Evolutionary conservation across 2,888 invertebrate genomes (phyloP), one percentile per base, ranked within the genome.

Genomic region (Apamea anceps): DNA sequence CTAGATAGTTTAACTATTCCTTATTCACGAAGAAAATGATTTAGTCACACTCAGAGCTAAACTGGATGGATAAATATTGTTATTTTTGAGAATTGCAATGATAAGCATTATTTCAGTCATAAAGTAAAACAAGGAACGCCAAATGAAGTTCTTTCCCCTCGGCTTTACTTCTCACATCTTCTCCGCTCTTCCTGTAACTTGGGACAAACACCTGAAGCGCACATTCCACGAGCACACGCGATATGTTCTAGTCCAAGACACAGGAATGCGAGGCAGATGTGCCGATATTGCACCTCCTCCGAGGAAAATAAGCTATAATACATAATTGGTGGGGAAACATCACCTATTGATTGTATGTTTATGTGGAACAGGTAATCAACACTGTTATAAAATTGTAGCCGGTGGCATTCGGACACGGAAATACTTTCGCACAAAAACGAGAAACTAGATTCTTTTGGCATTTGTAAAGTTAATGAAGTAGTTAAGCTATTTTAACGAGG

Each of bases 161-260:
- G n/a, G 4, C 1, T n/a, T 60, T 13, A 60, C 57, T 5, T 60
- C 5, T 60, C n/a, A 1, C 12, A 60, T n/a, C n/a, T 60, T 60
- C 0, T 2, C n/a, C 57, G n/a, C 57, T 60, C 57, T n/a, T 74
- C 80, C 78, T 79, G 37, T 89, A 57, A 83, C 85, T 92, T 92
- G 85, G 74, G 67, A 86, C 90, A 87, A 57, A 79, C 85, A 54
- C 54, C 48, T 71, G 25, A 86, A 80, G 83, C 84, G 82, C 91
- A 94, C 93, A 95, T 95, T 95, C 95, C 92, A 79, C 71, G 77
- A 57, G 90, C 88, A 87, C 96, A 96, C 95, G 96, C 96, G 94
- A 96, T 94, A 93, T 82, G 94, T 95, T 95, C 94, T 92, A 94
- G 89, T 92, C 93, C 90, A 89, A 82, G 89, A 85, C 88, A 87